Percentiles rank a stretch among this genome's conserved stretches.
Evolutionary conservation across 1,140 invertebrate species (phyloP).

Genomic region (Drosophila setifemur): DNA sequence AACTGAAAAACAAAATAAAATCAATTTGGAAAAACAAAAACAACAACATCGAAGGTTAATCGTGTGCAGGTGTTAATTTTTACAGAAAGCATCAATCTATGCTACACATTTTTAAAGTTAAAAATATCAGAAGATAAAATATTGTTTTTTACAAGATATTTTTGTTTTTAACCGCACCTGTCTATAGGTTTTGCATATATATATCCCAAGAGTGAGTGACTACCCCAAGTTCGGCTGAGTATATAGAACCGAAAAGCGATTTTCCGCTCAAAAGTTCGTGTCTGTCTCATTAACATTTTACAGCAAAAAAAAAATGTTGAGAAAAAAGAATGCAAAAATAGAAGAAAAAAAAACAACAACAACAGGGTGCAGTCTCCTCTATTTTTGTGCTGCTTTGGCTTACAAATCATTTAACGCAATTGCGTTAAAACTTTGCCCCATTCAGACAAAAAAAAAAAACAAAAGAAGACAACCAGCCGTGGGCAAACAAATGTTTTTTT

Average conservation of each 20-base stretch:
- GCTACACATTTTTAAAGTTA: background rate
- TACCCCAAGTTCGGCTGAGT: background rate
- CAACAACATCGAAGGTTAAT: conserved; percentile 22
- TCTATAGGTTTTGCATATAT: background rate
- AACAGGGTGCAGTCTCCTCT: conserved; percentile 38
- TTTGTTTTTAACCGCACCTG: background rate
- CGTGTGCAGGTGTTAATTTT: conserved; percentile 35
- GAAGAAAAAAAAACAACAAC: background rate
- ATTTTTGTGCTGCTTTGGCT: conserved; percentile 9
- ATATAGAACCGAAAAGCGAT: conserved; percentile 33
- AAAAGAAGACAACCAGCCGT: background rate
- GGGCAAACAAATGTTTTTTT: conserved; percentile 1
- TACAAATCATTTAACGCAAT: conserved; percentile 71
- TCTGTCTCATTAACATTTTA: conserved; percentile 43
- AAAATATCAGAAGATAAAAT: background rate
- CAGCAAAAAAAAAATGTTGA: conserved; percentile 30
- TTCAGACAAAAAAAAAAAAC: conserved; percentile 22
- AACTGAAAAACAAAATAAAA: conserved; percentile 3
- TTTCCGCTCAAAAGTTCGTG: conserved; percentile 44
- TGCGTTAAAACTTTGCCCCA: conserved; percentile 67
- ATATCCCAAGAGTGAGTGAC: background rate
- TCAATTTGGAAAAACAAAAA: too few relatives aligned
- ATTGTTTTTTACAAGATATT: too few relatives aligned
- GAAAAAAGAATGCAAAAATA: conserved; percentile 16
- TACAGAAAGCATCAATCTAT: background rate